Percentiles rank a stretch among this genome's conserved stretches.
Conservation (phyloP, 2,888 invertebrate genomes). For the Scaptomyza cyrtandrae region DNA sequence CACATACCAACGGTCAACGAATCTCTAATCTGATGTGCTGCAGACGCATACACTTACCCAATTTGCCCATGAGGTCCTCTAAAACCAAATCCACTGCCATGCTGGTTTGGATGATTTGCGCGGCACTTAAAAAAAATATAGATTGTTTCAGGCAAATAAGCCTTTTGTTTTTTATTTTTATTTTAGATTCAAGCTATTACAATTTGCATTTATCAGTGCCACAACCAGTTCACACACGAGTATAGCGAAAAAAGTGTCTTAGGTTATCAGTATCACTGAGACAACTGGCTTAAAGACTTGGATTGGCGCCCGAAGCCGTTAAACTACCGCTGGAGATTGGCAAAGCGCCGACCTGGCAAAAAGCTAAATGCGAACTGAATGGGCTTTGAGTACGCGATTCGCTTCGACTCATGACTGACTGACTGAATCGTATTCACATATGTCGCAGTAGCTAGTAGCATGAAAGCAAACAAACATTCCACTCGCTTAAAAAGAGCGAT, state of each 20-base stretch:
- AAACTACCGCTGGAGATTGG: slow-evolving; percentile 30
- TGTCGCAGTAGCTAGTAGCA: slow-evolving; percentile 11
- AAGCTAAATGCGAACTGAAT: slow-evolving; percentile 69
- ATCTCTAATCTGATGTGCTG: slow-evolving; percentile 31
- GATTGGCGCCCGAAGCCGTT: slow-evolving; percentile 21
- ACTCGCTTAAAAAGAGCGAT: slow-evolving; percentile 41
- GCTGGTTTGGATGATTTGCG: slow-evolving; percentile 12
- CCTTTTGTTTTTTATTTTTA: not conserved
- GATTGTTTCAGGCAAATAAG: not conserved
- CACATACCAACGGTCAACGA: slow-evolving; percentile 11
- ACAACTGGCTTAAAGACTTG: slow-evolving; percentile 10
- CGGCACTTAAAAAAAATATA: not conserved
- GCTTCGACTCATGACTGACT: slow-evolving; percentile 50
- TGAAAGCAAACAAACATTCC: slow-evolving; percentile 12
- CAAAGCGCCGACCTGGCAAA: slow-evolving; percentile 69
- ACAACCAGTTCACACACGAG: not conserved
- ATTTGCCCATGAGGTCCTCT: slow-evolving; percentile 88
- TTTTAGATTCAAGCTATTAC: slow-evolving; percentile 8
- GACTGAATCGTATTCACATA: slow-evolving; percentile 36
- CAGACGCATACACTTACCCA: slow-evolving; percentile 85
- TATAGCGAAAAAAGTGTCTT: not conserved
- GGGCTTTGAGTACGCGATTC: slow-evolving; percentile 47
- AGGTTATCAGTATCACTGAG: slow-evolving; percentile 15
- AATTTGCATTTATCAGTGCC: slow-evolving; percentile 27
- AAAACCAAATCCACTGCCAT: slow-evolving; percentile 88